phyloP scores from a whole-genome alignment of 2,113 vertebrate species.

The Rhodinocichla rosea region DNA sequence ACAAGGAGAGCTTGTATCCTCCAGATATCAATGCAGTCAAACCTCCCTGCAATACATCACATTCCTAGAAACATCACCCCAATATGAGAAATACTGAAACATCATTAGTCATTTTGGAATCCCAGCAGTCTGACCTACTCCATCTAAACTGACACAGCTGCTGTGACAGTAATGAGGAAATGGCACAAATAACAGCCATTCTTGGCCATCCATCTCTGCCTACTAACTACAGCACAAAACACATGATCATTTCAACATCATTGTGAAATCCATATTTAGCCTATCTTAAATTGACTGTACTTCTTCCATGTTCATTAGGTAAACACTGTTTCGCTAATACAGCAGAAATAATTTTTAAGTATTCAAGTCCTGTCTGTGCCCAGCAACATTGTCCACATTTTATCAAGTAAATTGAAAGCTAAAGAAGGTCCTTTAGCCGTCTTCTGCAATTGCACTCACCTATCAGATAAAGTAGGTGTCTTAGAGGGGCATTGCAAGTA shows the following conservation, averaged over 20 bases:
- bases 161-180: neutral
- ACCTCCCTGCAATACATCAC: neutral
- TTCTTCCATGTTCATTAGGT: neutral
- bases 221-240: neutral
- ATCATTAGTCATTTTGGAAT: neutral
- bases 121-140: neutral
- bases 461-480: constrained; percentile 83
- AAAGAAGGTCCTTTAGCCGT: neutral
- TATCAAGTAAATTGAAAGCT: neutral
- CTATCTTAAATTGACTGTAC: neutral
- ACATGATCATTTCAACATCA: neutral
- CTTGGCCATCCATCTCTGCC: neutral
- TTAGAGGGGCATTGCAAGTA: constrained; percentile 93
- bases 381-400: neutral
- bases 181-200: neutral
- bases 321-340: neutral
- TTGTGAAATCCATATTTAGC: neutral
- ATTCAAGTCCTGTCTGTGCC: neutral
- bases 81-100: neutral
- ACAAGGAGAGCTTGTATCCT: neutral
- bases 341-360: neutral
- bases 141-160: neutral
- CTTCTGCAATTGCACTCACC: constrained; percentile 69
- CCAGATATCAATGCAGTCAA: neutral
- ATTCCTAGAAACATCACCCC: neutral